Evolutionary conservation across 1,140 invertebrate genomes (phyloP), one percentile per base, ranked within the genome.

Genomic region (Bombus cullumanus): DNA sequence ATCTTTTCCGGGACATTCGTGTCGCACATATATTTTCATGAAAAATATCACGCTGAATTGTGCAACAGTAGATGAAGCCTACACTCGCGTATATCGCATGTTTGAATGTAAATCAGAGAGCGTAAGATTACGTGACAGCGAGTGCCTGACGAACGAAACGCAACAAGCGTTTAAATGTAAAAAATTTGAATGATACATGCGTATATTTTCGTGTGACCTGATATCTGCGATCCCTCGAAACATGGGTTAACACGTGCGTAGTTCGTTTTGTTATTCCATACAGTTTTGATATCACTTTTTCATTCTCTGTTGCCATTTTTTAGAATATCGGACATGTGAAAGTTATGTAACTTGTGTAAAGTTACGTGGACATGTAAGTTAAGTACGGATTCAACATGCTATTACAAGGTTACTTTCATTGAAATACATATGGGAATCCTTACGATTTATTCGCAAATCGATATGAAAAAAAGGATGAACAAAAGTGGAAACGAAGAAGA

Each of bases 121-220:
- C 78, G 47, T 81, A 81, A 80, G 77, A 88, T 88, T 88, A 89
- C 83, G 64, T 34, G 88, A 43, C 25, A 22, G 9, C 34, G 41
- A 31, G n/a, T 18, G 43, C 18, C 25, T 28, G 41, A 31, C 28
- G 39, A 47, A 41, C 47, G 39, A 74, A 81, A 73, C 37, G 69
- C 47, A 34, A 9, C 43, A 39, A 41, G 22, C n/a, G 72, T 77
- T 66, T 43, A 53, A 83, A 77, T 77, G 10, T 28, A 28, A 8
- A 47, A 80, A 53, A 68, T 80, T 53, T 68, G 13, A 34, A 34
- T 8, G 64, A 18, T 64, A 64, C 10, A 28, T n/a, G 12, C 59
- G 28, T 62, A 12, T n/a, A 64, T 64, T n/a, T n/a, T 64, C 62
- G 28, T 15, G 13, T 64, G 3, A 59, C 13, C 12, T 15, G 62